phyloP scores from a whole-genome alignment of 2,888 invertebrate genomes.

The Eustalomyia histrio region DNA sequence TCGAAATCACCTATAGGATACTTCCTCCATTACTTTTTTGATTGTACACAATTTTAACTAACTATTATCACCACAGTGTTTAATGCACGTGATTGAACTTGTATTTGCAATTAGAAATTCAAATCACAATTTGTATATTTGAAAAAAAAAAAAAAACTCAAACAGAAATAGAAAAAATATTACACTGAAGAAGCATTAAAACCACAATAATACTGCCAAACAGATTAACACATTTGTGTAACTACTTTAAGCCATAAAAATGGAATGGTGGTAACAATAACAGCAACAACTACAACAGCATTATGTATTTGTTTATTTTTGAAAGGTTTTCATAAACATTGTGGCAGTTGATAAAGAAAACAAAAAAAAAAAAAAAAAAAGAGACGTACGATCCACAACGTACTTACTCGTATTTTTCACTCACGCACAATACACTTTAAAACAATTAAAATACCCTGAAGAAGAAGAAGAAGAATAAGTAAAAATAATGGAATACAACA shows the following conservation, averaged over 20 bases:
- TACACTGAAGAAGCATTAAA: conserved; percentile 59
- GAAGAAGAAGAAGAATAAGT: conserved; percentile 21
- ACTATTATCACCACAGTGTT: conserved; percentile 28
- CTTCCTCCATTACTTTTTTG: conserved; percentile 30
- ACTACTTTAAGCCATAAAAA: conserved; percentile 59
- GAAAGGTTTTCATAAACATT: conserved; percentile 46
- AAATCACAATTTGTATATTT: conserved; percentile 62
- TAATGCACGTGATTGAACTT: conserved; percentile 67
- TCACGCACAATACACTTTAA: conserved; percentile 49
- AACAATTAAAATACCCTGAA: conserved; percentile 43
- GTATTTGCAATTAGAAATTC: conserved; percentile 66
- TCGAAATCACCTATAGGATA: not conserved
- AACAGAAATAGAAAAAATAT: conserved; percentile 5
- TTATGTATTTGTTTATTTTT: conserved; percentile 47
- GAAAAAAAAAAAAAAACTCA: conserved; percentile 31
- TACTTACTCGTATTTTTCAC: conserved; percentile 32
- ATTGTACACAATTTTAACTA: conserved; percentile 23
- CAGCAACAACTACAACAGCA: conserved; percentile 23
- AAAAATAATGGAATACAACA: conserved; percentile 3
- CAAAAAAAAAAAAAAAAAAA: too few relatives aligned
- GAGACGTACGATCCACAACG: not conserved
- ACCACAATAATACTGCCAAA: conserved; percentile 56
- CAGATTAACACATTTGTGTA: conserved; percentile 64
- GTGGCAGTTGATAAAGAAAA: not conserved
- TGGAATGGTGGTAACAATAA: conserved; percentile 31